These are phyloP conservation scores for Oxygymnocypris stewartii DNA, from an alignment of 2,113 vertebrate species.

Conservation along the genomic window DNA sequence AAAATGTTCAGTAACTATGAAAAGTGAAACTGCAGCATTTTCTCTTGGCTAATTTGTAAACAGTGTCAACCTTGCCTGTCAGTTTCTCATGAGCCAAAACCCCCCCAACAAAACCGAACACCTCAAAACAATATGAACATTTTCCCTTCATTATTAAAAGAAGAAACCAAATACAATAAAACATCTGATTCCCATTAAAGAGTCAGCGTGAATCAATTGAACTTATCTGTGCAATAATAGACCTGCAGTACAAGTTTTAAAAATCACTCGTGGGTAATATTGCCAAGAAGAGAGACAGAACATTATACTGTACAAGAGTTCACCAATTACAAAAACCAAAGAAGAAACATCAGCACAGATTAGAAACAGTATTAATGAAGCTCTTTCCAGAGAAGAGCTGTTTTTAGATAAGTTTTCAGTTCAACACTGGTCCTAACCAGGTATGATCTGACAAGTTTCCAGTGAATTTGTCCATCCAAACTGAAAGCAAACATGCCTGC, in stretches of 20 bases:
- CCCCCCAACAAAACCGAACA: conserved; percentile 45
- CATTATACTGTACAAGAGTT: conserved; percentile 51
- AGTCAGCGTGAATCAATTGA: conserved; percentile 69
- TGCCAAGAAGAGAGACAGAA: conserved; percentile 56
- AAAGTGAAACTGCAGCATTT: conserved; percentile 76
- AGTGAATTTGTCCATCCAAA: background rate
- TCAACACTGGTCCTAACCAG: conserved; percentile 11
- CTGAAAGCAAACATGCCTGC: background rate
- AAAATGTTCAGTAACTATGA: conserved; percentile 52
- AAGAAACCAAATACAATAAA: conserved; percentile 42
- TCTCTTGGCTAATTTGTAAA: conserved; percentile 77
- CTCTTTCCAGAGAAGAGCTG: background rate
- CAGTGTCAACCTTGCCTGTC: conserved; percentile 71
- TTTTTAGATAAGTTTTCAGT: background rate
- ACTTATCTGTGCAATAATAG: conserved; percentile 67
- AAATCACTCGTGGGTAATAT: conserved; percentile 54
- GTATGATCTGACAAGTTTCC: background rate
- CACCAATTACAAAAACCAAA: conserved; percentile 26
- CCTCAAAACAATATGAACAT: conserved; percentile 51
- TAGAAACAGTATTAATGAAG: conserved; percentile 36
- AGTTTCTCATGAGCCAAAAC: conserved; percentile 63
- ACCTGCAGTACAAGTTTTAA: conserved; percentile 57
- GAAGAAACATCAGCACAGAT: conserved; percentile 40
- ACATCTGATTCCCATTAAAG: conserved; percentile 62
- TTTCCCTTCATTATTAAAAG: conserved; percentile 70